Percentiles rank a stretch among this genome's conserved stretches.
Conservation (phyloP, 2,113 vertebrate genomes). For the Bolborhynchus lineola region DNA sequence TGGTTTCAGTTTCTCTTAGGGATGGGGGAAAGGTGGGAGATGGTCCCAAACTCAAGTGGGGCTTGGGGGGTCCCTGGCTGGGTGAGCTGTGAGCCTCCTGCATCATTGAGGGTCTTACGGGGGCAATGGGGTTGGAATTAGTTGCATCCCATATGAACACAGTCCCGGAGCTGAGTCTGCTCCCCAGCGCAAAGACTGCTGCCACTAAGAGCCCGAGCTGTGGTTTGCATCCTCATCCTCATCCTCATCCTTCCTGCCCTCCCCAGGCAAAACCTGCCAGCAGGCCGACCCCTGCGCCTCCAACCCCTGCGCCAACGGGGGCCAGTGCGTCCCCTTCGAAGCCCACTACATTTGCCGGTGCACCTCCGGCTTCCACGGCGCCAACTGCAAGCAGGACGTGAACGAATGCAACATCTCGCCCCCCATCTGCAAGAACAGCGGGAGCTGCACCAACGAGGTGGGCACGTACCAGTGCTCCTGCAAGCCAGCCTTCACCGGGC, state of each 20-base stretch:
- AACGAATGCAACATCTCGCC: constrained; percentile 84
- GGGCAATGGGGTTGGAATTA: neutral
- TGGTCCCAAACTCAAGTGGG: accelerated
- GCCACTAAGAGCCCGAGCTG: neutral
- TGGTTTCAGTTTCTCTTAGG: accelerated
- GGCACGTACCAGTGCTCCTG: constrained; percentile 89
- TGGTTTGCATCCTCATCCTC: neutral
- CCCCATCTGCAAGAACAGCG: constrained; percentile 81
- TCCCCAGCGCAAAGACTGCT: accelerated
- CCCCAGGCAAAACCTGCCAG: constrained; percentile 87
- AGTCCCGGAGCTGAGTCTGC: accelerated
- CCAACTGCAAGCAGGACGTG: constrained; percentile 89
- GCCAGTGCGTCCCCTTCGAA: constrained; percentile 85
- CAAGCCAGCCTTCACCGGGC: constrained; percentile 80
- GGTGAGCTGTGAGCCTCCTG: accelerated
- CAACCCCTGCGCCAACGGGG: constrained; percentile 91
- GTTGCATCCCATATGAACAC: accelerated
- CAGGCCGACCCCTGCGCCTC: constrained; percentile 93
- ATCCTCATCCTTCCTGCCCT: neutral
- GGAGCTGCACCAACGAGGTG: constrained; percentile 85
- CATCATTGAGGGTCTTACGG: accelerated
- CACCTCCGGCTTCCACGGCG: constrained; percentile 83
- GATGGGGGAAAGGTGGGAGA: neutral
- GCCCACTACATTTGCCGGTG: constrained; percentile 85
- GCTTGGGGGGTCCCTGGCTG: neutral